Conservation (phyloP, 2,113 vertebrate species). For the Tretioscincus oriximinensis region DNA sequence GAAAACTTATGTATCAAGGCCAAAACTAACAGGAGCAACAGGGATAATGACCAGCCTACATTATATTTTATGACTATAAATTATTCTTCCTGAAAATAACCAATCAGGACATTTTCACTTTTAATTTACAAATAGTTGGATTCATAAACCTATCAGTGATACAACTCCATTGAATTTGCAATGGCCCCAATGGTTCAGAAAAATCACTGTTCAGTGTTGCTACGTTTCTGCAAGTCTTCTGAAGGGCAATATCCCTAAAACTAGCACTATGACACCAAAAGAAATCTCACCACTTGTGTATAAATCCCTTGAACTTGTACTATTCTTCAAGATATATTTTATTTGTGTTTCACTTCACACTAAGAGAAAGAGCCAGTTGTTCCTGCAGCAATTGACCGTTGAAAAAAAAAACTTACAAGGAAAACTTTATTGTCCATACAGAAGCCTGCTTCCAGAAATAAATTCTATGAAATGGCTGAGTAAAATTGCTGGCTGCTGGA, state of each 20-base stretch:
- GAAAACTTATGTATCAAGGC: not conserved
- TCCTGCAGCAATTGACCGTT: not conserved
- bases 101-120: not conserved
- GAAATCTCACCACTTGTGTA: constrained; percentile 17
- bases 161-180: constrained; percentile 24
- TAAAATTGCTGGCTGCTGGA: constrained; percentile 21
- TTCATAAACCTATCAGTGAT: not conserved
- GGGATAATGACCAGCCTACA: not conserved
- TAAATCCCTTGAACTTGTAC: not conserved
- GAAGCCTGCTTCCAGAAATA: constrained; percentile 13
- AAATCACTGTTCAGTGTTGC: constrained; percentile 23
- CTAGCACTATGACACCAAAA: not conserved
- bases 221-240: constrained; percentile 43
- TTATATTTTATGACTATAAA: not conserved
- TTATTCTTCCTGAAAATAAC: not conserved
- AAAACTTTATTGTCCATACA: constrained; percentile 19
- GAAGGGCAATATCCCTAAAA: constrained; percentile 33
- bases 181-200: constrained; percentile 12
- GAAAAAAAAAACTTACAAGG: not conserved
- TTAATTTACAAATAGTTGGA: constrained; percentile 4
- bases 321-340: not conserved
- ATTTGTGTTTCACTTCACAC: not conserved
- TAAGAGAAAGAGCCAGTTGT: not conserved
- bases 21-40: not conserved
- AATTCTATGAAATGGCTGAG: constrained; percentile 16